A percentile compares a stretch with the other conserved stretches of the same genome.
phyloP scores from a whole-genome alignment of 2,888 invertebrate species.

The Phengaris arion region DNA sequence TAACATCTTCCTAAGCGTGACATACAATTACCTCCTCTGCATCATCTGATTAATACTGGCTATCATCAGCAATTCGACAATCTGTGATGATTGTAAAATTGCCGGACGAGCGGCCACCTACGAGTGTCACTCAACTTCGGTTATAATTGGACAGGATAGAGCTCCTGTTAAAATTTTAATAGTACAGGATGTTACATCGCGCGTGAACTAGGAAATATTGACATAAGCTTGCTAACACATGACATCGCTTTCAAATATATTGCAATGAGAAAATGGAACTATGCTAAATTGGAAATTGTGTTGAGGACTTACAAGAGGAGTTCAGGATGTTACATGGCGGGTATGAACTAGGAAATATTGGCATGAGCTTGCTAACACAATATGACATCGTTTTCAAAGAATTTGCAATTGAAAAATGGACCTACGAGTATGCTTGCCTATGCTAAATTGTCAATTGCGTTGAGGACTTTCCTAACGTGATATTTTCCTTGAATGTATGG shows the following conservation, averaged over 20 bases:
- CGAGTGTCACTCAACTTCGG: slow-evolving; percentile 39
- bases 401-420: too few species aligned
- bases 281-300: too few species aligned
- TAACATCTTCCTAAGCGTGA: background rate
- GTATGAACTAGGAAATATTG: background rate
- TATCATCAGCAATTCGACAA: slow-evolving; percentile 47
- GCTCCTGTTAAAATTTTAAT: slow-evolving; percentile 22
- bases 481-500: too few species aligned
- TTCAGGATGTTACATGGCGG: background rate
- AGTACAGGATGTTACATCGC: slow-evolving; percentile 8
- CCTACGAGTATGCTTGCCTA: too few species aligned
- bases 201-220: background rate
- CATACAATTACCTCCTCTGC: background rate
- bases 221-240: too few species aligned
- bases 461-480: too few species aligned
- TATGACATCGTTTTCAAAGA: background rate
- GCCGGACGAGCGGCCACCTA: slow-evolving; percentile 67
- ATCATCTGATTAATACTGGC: slow-evolving; percentile 41
- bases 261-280: too few species aligned
- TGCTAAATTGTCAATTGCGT: too few species aligned
- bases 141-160: slow-evolving; percentile 37
- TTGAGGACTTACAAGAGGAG: background rate
- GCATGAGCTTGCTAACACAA: too few species aligned
- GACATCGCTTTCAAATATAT: background rate
- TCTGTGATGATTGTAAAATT: slow-evolving; percentile 67